A percentile compares a stretch with the other conserved stretches of the same genome.
phyloP scores from a whole-genome alignment of 2,113 vertebrate species.

The Aptenodytes patagonicus region DNA sequence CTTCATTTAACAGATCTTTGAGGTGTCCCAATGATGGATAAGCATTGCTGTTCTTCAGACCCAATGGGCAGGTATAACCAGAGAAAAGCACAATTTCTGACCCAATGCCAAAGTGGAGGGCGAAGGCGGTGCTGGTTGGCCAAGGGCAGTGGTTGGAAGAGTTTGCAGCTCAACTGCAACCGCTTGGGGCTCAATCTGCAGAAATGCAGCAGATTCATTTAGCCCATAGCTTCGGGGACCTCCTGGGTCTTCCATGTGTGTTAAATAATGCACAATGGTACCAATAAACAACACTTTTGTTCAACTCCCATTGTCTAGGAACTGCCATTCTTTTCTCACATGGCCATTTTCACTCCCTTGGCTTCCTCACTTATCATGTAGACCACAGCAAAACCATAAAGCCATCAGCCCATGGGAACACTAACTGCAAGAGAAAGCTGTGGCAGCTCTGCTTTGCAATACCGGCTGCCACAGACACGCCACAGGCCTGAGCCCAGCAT shows the following conservation, averaged over 20 bases:
- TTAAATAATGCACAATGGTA: neutral
- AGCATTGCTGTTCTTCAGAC: neutral
- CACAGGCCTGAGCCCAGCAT: neutral
- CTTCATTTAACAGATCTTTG: neutral
- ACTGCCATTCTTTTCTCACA: neutral
- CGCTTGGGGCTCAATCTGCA: neutral
- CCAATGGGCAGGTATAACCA: neutral
- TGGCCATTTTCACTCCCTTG: neutral
- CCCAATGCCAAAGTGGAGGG: neutral
- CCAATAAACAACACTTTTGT: neutral
- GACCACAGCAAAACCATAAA: neutral
- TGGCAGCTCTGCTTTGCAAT: neutral
- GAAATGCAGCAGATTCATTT: neutral
- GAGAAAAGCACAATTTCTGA: neutral
- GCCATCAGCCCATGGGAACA: neutral
- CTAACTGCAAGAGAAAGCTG: neutral
- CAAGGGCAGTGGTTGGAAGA: neutral
- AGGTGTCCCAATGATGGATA: neutral
- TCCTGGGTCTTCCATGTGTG: neutral
- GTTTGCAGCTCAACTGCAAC: neutral
- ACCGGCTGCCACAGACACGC: neutral
- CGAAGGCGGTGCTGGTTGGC: neutral
- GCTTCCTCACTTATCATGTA: neutral
- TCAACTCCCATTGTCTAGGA: neutral
- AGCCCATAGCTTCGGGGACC: rapidly evolving